A percentile compares a stretch with the other conserved stretches of the same genome.
Evolutionary conservation across 2,797 vertebrate species (phyloP).

Genomic region (Halcyon chelicuti): DNA sequence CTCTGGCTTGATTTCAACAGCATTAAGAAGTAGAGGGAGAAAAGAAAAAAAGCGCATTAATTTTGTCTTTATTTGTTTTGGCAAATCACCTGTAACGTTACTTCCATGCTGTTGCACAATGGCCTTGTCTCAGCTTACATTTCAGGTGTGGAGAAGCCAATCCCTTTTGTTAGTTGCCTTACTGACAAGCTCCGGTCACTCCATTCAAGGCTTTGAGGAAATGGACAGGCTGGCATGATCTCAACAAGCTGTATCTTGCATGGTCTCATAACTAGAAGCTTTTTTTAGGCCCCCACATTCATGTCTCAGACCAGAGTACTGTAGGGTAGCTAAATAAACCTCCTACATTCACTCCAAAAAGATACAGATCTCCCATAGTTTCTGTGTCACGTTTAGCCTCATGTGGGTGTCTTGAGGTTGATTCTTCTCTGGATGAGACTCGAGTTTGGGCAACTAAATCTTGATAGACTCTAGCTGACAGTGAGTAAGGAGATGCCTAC

Average conservation of each 20-base stretch:
- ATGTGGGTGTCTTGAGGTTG: not conserved
- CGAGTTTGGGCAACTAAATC: not conserved
- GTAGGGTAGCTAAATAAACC: not conserved
- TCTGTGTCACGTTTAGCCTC: not conserved
- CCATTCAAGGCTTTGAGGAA: not conserved
- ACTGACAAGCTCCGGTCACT: not conserved
- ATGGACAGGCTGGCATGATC: not conserved
- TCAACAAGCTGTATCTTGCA: not conserved
- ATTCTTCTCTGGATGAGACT: not conserved
- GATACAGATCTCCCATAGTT: not conserved
- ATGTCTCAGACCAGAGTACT: too few species aligned
- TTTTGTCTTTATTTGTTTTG: not conserved
- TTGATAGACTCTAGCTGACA: not conserved
- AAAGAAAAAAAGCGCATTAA: not conserved
- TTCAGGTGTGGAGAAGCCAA: not conserved
- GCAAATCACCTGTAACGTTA: not conserved
- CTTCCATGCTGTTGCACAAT: not conserved
- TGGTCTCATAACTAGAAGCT: not conserved
- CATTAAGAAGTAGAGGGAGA: not conserved
- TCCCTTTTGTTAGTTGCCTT: not conserved
- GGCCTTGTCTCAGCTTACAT: not conserved
- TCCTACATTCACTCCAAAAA: not conserved
- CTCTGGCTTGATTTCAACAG: not conserved
- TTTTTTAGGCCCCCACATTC: not conserved
- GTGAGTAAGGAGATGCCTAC: not conserved